Conservation (phyloP, 2,797 vertebrate species). For the Discoglossus pictus region DNA sequence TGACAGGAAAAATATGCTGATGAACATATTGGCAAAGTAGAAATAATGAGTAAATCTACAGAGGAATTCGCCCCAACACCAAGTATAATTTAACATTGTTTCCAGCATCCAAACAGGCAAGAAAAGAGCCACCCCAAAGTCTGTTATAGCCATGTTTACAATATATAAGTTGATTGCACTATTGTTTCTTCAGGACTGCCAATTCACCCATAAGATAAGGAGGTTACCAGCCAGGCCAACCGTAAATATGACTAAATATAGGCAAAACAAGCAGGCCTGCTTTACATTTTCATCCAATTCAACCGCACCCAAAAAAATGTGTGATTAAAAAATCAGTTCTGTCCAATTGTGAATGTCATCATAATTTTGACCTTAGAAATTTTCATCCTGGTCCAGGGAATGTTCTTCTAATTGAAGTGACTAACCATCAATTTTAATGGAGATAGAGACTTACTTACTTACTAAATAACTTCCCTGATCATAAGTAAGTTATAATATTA, state of each 20-base stretch:
- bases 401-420: too few species aligned
- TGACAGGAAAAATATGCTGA: slow-evolving; percentile 91
- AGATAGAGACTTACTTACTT: too few species aligned
- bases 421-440: too few species aligned
- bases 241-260: slow-evolving; percentile 87
- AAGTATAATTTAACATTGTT: slow-evolving; percentile 83
- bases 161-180: slow-evolving; percentile 85
- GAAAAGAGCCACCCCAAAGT: slow-evolving; percentile 81
- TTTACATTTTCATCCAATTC: slow-evolving; percentile 70
- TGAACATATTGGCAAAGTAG: slow-evolving; percentile 90
- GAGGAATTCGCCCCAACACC: slow-evolving; percentile 92
- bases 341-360: slow-evolving; percentile 67
- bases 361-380: not conserved
- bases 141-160: slow-evolving; percentile 87
- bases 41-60: slow-evolving; percentile 90
- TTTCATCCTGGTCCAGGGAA: not conserved
- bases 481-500: too few species aligned
- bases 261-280: slow-evolving; percentile 81
- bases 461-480: too few species aligned
- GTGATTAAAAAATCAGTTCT: slow-evolving; percentile 67
- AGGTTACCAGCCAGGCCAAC: slow-evolving; percentile 87
- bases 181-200: slow-evolving; percentile 75
- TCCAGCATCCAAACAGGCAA: slow-evolving; percentile 94
- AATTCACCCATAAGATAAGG: slow-evolving; percentile 90
- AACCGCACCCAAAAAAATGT: slow-evolving; percentile 71